phyloP scores from a whole-genome alignment of 2,888 invertebrate species.

The Brachycybe producta region DNA sequence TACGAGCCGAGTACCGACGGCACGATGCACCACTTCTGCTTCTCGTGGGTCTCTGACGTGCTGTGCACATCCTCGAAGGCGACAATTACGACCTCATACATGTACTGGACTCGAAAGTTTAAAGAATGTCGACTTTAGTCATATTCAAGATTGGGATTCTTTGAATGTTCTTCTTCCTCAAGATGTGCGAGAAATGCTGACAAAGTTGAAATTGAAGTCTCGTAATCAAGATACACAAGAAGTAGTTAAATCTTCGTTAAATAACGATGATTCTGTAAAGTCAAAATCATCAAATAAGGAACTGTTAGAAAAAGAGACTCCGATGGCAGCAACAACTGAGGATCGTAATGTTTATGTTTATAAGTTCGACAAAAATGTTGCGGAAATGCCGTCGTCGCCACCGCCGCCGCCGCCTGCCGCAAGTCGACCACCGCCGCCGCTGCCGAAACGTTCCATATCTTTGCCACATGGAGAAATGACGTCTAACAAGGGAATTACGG shows the following conservation, averaged over 20 bases:
- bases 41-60: conserved; percentile 13
- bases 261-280: too few species aligned
- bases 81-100: conserved; percentile 48
- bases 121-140: conserved; percentile 63
- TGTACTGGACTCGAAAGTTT: conserved; percentile 43
- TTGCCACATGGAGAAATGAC: conserved; percentile 38
- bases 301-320: too few species aligned
- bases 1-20: conserved; percentile 7
- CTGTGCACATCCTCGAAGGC: conserved; percentile 29
- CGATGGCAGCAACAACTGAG: conserved; percentile 76
- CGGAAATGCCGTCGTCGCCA: background rate
- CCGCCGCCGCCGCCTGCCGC: conserved; percentile 18
- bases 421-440: conserved; percentile 36
- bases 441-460: conserved; percentile 55
- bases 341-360: conserved; percentile 69
- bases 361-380: conserved; percentile 51
- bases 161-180: conserved; percentile 71
- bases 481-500: conserved; percentile 31
- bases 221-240: too few species aligned
- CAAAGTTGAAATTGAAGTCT: conserved; percentile 46
- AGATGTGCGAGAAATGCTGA: conserved; percentile 64
- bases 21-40: conserved; percentile 2
- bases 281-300: too few species aligned
- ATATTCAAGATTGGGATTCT: conserved; percentile 88
- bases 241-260: too few species aligned